Conservation (phyloP, 2,113 vertebrate species). For the Heterotilapia buettikoferi region DNA sequence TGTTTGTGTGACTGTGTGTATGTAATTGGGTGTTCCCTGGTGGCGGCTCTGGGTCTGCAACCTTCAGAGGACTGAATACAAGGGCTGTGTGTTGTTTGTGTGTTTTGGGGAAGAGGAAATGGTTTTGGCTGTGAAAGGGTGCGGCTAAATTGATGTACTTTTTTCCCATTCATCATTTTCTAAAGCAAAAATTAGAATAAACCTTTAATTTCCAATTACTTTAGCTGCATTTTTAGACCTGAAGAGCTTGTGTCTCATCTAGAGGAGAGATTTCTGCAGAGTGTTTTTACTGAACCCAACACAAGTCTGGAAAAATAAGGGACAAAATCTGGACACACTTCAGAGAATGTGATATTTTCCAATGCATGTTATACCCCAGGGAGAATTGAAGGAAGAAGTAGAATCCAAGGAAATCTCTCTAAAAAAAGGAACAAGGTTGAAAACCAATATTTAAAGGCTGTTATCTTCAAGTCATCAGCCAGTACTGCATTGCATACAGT, state of each 20-base stretch:
- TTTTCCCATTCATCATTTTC: constrained; percentile 26
- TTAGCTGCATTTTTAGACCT: background rate
- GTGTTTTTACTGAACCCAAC: background rate
- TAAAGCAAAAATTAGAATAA: constrained; percentile 5
- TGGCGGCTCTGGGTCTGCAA: constrained; percentile 41
- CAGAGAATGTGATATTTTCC: background rate
- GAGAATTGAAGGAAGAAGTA: background rate
- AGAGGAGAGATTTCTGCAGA: background rate
- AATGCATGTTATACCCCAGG: background rate
- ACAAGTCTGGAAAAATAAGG: background rate
- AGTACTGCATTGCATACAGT: background rate
- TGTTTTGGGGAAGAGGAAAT: constrained; percentile 44
- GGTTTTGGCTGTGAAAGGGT: background rate
- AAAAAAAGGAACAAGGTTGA: background rate
- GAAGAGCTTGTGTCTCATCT: background rate
- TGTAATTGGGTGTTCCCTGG: constrained; percentile 41
- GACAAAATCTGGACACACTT: background rate
- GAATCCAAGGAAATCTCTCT: background rate
- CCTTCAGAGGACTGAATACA: constrained; percentile 25
- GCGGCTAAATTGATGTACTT: constrained; percentile 12
- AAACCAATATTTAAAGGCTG: background rate
- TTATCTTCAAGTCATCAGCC: background rate
- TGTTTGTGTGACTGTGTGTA: background rate
- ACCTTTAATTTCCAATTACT: background rate
- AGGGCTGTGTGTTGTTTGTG: constrained; percentile 42